Evolutionary conservation across 1,140 invertebrate species (phyloP).

Genomic region (Lepidurus couesii): DNA sequence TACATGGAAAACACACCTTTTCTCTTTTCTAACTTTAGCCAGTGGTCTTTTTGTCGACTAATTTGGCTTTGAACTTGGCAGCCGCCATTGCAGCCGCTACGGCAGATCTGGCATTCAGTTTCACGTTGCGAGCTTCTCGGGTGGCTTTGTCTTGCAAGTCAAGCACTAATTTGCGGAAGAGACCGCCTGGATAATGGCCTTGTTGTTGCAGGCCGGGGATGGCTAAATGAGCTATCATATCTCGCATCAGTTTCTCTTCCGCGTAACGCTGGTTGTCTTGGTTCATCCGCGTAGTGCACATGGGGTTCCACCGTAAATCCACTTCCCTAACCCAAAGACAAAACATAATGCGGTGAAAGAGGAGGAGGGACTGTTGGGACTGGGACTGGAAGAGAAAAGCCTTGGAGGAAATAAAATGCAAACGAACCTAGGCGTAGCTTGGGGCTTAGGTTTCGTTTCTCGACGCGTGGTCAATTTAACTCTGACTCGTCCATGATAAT

Average conservation of each 20-base stretch:
- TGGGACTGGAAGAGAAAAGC: neutral
- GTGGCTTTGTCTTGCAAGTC: slow-evolving; percentile 24
- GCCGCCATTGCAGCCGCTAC: slow-evolving; percentile 25
- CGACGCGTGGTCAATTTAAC: slow-evolving; percentile 1
- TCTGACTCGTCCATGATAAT: neutral
- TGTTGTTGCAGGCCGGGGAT: neutral
- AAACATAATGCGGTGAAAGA: neutral
- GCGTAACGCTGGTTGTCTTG: slow-evolving; percentile 30
- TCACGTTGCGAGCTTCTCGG: slow-evolving; percentile 22
- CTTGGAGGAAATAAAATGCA: neutral
- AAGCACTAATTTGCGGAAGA: slow-evolving; percentile 23
- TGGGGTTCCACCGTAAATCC: slow-evolving; percentile 32
- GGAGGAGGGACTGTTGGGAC: neutral
- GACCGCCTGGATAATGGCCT: neutral
- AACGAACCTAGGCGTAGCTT: neutral
- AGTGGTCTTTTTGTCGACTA: neutral
- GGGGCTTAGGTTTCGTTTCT: slow-evolving; percentile 9
- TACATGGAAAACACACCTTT: slow-evolving; percentile 5
- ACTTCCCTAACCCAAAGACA: neutral
- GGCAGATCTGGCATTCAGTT: slow-evolving; percentile 24
- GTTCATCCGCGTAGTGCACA: slow-evolving; percentile 23
- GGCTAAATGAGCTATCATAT: neutral
- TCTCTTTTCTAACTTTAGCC: neutral
- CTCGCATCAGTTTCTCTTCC: slow-evolving; percentile 23
- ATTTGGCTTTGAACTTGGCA: slow-evolving; percentile 28